phyloP scores from a whole-genome alignment of 2,113 vertebrate species.

The Osmerus mordax region DNA sequence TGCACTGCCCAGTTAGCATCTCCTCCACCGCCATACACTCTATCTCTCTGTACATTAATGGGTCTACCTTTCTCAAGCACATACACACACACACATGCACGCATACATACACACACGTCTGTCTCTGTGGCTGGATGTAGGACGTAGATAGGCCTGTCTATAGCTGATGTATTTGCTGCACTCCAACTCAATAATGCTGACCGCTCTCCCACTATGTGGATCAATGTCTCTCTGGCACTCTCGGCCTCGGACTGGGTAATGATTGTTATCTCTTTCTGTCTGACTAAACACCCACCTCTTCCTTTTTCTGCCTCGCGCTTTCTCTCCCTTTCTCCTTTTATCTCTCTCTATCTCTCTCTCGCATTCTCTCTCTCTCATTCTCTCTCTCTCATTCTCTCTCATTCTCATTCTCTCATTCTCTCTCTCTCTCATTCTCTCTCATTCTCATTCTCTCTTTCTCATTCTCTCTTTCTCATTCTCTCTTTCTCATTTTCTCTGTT shows the following conservation, averaged over 20 bases:
- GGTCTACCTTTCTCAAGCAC: background rate
- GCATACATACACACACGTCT: background rate
- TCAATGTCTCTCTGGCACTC: conserved; percentile 4
- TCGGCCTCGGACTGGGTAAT: background rate
- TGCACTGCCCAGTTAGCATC: background rate
- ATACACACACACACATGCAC: conserved; percentile 2
- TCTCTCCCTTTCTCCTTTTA: too few species aligned
- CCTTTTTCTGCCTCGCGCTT: too few species aligned
- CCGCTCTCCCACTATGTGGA: conserved; percentile 5
- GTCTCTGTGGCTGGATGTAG: conserved; percentile 3
- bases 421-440: background rate
- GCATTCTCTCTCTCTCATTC: too few species aligned
- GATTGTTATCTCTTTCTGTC: too few species aligned
- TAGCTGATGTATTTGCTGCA: conserved; percentile 1
- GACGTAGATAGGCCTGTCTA: background rate
- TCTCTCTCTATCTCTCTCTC: too few species aligned
- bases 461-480: background rate
- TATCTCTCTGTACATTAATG: background rate
- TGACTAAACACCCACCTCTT: too few species aligned
- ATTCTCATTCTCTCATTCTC: background rate
- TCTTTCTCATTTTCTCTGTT: background rate
- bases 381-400: background rate
- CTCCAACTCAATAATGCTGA: conserved; percentile 18
- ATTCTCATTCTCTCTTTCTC: background rate
- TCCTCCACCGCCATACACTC: background rate